Conservation (phyloP, 2,888 invertebrate genomes). For the Cerastis rubricosa region DNA sequence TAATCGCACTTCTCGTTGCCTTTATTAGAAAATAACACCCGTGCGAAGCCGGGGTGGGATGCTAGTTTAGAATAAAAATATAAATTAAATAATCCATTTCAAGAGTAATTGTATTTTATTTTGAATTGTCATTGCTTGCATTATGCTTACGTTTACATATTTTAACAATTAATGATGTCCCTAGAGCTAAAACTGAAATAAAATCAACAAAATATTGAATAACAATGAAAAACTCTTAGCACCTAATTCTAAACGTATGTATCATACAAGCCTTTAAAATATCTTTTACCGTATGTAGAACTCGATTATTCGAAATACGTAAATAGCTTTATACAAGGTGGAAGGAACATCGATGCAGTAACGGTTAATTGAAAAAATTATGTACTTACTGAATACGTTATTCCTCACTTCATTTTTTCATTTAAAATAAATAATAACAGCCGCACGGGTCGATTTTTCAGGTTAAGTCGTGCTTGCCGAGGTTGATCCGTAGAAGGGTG, state of each 20-base stretch:
- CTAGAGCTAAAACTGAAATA: constrained; percentile 20
- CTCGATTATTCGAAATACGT: neutral
- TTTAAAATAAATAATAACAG: too few species aligned
- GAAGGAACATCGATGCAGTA: neutral
- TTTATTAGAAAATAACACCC: neutral
- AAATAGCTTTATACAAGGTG: too few species aligned
- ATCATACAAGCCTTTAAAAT: constrained; percentile 8
- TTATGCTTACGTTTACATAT: constrained; percentile 37
- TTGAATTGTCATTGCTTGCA: constrained; percentile 85
- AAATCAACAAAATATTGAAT: constrained; percentile 23
- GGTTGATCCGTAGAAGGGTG: too few species aligned
- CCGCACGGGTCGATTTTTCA: too few species aligned
- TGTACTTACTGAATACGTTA: neutral
- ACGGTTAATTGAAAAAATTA: neutral
- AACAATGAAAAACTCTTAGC: constrained; percentile 22
- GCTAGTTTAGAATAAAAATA: neutral
- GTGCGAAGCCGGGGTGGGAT: neutral
- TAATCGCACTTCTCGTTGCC: neutral
- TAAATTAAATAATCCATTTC: constrained; percentile 42
- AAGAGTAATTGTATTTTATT: constrained; percentile 52
- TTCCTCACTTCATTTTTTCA: neutral
- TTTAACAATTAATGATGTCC: constrained; percentile 12
- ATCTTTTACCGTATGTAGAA: neutral
- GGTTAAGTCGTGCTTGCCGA: too few species aligned
- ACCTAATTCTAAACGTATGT: constrained; percentile 22